These are phyloP conservation scores for Apoderus coryli DNA, from an alignment of 2,888 invertebrate species.

Conservation along the genomic window DNA sequence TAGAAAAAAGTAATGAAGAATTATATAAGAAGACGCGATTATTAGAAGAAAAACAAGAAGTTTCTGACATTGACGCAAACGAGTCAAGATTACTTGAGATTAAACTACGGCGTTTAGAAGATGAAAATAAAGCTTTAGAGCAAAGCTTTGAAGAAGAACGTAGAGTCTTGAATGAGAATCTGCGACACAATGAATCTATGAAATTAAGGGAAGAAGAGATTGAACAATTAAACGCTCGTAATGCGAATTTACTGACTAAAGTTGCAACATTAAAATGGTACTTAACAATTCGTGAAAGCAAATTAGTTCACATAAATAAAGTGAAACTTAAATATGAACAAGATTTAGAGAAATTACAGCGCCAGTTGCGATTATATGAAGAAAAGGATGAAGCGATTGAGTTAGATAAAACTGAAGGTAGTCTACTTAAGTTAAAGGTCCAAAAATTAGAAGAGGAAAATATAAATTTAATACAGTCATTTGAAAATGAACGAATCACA, in stretches of 20 bases:
- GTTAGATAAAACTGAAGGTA: slow-evolving; percentile 17
- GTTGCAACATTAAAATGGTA: slow-evolving; percentile 11
- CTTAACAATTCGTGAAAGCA: slow-evolving; percentile 15
- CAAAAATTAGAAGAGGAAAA: slow-evolving; percentile 18
- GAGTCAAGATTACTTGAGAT: slow-evolving; percentile 16
- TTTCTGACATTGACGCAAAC: slow-evolving; percentile 15
- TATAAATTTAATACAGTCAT: slow-evolving; percentile 14
- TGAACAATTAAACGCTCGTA: slow-evolving; percentile 12
- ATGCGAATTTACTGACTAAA: slow-evolving; percentile 14
- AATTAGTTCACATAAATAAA: slow-evolving; percentile 15
- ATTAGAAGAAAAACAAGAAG: slow-evolving; percentile 16
- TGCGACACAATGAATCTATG: slow-evolving; percentile 14
- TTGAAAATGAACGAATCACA: slow-evolving; percentile 15
- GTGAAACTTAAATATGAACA: slow-evolving; percentile 16
- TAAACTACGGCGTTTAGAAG: slow-evolving; percentile 17
- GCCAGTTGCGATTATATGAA: slow-evolving; percentile 17
- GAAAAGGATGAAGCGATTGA: slow-evolving; percentile 17
- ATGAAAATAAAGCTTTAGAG: slow-evolving; percentile 16
- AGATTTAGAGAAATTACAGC: slow-evolving; percentile 15
- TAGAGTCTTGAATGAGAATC: slow-evolving; percentile 15
- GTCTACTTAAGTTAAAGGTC: slow-evolving; percentile 17
- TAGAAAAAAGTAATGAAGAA: slow-evolving; percentile 14
- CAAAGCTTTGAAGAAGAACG: slow-evolving; percentile 17
- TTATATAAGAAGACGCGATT: slow-evolving; percentile 14
- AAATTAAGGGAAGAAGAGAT: slow-evolving; percentile 15